Evolutionary conservation across 1,140 invertebrate genomes (phyloP).

Genomic region (Papilio aristodemus): DNA sequence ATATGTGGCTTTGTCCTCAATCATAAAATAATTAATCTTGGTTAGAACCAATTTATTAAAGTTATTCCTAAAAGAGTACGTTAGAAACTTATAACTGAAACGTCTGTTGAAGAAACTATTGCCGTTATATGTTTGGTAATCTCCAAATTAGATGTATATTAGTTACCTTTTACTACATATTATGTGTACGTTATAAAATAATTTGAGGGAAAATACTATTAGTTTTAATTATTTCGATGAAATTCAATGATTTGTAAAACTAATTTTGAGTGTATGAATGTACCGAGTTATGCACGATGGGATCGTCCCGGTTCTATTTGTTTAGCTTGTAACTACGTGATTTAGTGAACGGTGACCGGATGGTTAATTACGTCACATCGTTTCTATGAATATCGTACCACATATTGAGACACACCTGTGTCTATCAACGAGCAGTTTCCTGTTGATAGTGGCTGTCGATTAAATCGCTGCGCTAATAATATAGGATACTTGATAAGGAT

Average conservation of each 20-base stretch:
- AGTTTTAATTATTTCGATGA: too few relatives aligned
- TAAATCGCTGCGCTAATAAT: background rate
- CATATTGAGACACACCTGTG: constrained; percentile 11
- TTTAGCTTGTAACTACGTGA: constrained; percentile 6
- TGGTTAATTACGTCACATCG: constrained; percentile 14
- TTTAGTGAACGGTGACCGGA: constrained; percentile 14
- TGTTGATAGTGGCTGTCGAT: background rate
- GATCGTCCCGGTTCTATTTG: background rate
- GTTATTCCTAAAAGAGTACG: too few relatives aligned
- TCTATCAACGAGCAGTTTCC: constrained; percentile 1
- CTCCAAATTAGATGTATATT: too few relatives aligned
- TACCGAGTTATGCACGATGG: background rate
- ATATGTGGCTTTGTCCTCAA: too few relatives aligned
- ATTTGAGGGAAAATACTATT: too few relatives aligned
- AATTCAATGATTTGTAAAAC: background rate
- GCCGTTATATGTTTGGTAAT: too few relatives aligned
- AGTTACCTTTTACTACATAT: too few relatives aligned
- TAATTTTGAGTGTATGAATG: background rate
- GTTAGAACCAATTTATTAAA: too few relatives aligned
- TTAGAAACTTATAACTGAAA: too few relatives aligned
- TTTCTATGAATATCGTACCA: constrained; percentile 10
- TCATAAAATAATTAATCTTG: too few relatives aligned
- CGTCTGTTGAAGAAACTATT: too few relatives aligned
- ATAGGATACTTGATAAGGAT: background rate
- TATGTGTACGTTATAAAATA: too few relatives aligned